Conservation (phyloP, 2,113 vertebrate species). For the Hippocampus mohnikei region DNA sequence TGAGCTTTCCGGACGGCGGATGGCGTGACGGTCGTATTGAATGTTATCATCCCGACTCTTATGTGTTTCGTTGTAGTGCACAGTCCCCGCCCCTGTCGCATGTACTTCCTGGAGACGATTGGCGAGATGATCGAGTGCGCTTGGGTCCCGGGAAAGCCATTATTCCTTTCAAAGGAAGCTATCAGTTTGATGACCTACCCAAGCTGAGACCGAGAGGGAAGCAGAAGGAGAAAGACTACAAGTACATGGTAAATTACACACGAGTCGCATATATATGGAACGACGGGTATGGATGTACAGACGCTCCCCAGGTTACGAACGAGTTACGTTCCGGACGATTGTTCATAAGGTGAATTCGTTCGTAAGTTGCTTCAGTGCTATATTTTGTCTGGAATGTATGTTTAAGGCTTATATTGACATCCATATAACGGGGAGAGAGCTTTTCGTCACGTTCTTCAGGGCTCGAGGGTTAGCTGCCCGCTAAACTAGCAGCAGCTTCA, state of each 20-base stretch:
- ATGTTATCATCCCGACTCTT: background rate
- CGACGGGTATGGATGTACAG: too few relatives aligned
- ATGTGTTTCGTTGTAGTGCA: constrained; percentile 64
- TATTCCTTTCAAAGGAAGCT: constrained; percentile 86
- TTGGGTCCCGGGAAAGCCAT: constrained; percentile 89
- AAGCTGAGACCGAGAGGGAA: constrained; percentile 85
- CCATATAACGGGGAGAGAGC: too few relatives aligned
- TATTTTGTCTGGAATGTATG: too few relatives aligned
- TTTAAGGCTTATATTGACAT: too few relatives aligned
- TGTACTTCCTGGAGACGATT: constrained; percentile 88
- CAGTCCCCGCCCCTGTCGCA: constrained; percentile 81
- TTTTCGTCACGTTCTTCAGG: too few relatives aligned
- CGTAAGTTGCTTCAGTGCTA: too few relatives aligned
- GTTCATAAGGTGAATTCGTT: too few relatives aligned
- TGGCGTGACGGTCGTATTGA: background rate
- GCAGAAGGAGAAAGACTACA: constrained; percentile 90
- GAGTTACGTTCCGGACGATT: too few relatives aligned
- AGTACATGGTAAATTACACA: constrained; percentile 78
- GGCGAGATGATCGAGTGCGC: constrained; percentile 85
- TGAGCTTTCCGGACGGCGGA: constrained; percentile 44
- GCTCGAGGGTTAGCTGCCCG: too few relatives aligned
- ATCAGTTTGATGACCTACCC: constrained; percentile 89
- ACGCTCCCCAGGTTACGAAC: too few relatives aligned
- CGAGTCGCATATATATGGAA: background rate
- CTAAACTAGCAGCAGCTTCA: too few relatives aligned